Conservation (phyloP, 2,888 invertebrate species). For the Ferrisia virgata region DNA sequence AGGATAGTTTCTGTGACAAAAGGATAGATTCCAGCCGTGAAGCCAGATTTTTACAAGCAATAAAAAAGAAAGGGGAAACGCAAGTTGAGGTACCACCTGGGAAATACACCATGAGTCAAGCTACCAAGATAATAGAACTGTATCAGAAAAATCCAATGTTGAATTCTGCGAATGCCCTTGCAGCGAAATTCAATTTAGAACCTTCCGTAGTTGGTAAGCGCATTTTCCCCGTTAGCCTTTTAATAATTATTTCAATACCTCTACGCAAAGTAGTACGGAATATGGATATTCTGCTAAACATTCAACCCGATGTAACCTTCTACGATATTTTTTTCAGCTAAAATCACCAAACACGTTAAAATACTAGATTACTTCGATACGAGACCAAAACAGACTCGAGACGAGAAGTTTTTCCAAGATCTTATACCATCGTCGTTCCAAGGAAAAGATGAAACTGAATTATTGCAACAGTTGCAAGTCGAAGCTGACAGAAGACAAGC, state of each 20-base stretch:
- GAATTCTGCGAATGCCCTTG: neutral
- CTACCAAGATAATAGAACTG: neutral
- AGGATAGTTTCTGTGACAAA: neutral
- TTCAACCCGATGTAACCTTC: no score
- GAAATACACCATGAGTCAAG: neutral
- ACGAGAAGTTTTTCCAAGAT: neutral
- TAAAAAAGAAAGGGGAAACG: neutral
- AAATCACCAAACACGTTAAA: conserved; percentile 18
- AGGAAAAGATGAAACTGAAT: neutral
- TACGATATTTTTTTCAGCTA: neutral
- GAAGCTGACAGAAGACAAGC: neutral
- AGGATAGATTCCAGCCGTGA: neutral
- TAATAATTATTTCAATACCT: no score
- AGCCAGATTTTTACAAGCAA: neutral
- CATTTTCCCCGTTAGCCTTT: no score
- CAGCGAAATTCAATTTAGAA: neutral
- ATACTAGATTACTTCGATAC: neutral
- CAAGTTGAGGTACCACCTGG: neutral
- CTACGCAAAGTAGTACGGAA: neutral
- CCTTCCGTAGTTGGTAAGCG: neutral
- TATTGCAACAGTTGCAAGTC: neutral
- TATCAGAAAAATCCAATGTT: neutral
- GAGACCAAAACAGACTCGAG: neutral
- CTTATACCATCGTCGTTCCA: neutral
- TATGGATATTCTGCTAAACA: no score